phyloP scores from a whole-genome alignment of 2,888 invertebrate species.

The Leptinotarsa rubiginosa region DNA sequence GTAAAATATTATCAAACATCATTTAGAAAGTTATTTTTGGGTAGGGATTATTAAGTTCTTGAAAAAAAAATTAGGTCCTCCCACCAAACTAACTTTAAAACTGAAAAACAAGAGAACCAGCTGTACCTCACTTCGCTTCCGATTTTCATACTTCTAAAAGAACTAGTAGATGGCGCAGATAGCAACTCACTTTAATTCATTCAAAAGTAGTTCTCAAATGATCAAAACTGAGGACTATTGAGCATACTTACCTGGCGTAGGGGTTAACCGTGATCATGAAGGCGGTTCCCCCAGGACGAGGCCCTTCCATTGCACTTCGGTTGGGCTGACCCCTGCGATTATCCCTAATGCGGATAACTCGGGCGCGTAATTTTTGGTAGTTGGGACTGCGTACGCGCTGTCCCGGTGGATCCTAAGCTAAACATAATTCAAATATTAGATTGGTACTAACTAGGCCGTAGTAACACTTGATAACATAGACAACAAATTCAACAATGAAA shows the following conservation, averaged over 20 bases:
- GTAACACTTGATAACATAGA: too few species aligned
- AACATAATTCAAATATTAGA: too few species aligned
- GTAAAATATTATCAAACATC: too few species aligned
- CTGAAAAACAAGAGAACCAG: too few species aligned
- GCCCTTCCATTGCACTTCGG: conserved; percentile 79
- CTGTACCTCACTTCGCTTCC: too few species aligned
- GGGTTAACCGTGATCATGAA: conserved; percentile 74
- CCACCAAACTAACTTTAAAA: too few species aligned
- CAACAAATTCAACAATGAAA: too few species aligned
- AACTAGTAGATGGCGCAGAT: background rate
- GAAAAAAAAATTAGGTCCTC: too few species aligned
- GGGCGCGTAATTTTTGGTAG: conserved; percentile 77
- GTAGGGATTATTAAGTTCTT: too few species aligned
- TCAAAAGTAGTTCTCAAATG: too few species aligned
- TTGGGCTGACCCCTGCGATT: conserved; percentile 81
- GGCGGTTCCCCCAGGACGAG: conserved; percentile 79
- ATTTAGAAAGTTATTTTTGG: too few species aligned
- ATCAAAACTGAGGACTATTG: background rate
- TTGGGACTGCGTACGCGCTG: conserved; percentile 76
- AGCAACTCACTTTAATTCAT: background rate
- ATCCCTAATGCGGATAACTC: conserved; percentile 80
- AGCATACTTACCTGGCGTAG: conserved; percentile 51
- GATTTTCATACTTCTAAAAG: background rate
- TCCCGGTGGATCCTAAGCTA: conserved; percentile 59
- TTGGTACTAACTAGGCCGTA: too few species aligned